Conservation (phyloP, 2,888 invertebrate species). For the Beris chalybata region DNA sequence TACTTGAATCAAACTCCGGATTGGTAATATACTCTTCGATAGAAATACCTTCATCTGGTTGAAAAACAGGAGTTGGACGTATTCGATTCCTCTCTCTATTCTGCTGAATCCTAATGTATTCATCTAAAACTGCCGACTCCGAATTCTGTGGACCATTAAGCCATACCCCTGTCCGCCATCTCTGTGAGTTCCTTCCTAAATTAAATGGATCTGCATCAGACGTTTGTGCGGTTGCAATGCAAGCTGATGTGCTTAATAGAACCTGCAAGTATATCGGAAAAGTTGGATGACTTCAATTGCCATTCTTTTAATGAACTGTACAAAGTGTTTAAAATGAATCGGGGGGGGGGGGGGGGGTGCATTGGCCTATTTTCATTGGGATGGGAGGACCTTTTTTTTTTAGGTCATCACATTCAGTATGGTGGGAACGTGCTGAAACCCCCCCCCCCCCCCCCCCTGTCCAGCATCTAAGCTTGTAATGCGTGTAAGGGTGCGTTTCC, state of each 20-base stretch:
- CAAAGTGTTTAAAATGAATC: too few relatives aligned
- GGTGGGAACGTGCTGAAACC: too few relatives aligned
- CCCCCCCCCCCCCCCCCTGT: too few relatives aligned
- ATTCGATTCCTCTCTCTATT: slow-evolving; percentile 12
- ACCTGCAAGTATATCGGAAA: slow-evolving; percentile 22
- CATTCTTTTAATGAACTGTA: too few relatives aligned
- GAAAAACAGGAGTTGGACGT: not conserved
- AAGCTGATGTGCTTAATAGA: slow-evolving; percentile 10
- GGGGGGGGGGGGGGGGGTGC: too few relatives aligned
- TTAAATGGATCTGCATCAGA: slow-evolving; percentile 2
- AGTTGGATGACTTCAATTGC: too few relatives aligned
- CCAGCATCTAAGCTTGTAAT: too few relatives aligned
- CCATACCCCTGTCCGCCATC: slow-evolving; percentile 24
- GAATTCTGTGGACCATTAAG: slow-evolving; percentile 16
- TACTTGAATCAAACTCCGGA: slow-evolving; percentile 32
- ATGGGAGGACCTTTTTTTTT: too few relatives aligned
- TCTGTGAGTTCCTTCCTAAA: slow-evolving; percentile 8
- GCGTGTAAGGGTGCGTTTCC: too few relatives aligned
- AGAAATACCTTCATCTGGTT: slow-evolving; percentile 29
- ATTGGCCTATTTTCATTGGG: too few relatives aligned
- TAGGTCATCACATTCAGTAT: too few relatives aligned
- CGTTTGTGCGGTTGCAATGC: slow-evolving; percentile 6
- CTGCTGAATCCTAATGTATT: slow-evolving; percentile 23
- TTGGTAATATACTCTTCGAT: slow-evolving; percentile 34
- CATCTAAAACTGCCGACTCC: slow-evolving; percentile 8